Evolutionary conservation across 2,113 vertebrate genomes (phyloP), one percentile per base, ranked within the genome.

Genomic region (Merops nubicus): DNA sequence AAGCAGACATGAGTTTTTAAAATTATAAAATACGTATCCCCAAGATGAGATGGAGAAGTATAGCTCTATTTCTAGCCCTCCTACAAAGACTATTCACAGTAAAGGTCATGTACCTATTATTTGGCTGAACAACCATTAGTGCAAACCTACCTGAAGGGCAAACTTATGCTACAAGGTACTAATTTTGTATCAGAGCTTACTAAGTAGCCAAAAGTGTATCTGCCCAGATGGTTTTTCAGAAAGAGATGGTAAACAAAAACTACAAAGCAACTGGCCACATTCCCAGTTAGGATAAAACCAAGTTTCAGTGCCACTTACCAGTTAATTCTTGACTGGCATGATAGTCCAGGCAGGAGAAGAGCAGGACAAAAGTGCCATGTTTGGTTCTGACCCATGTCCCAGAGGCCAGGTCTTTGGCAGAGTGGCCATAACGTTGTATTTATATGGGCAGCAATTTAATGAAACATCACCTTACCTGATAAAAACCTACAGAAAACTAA

Each of bases 241-340:
- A 64, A 25, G 26, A 31, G 19, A 8, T 43, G 11, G 9, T 50
- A 78, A 85, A 42, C n/a, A 62, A 89, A 69, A 86, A 74, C 8
- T 31, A 28, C 12, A 76, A 59, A 54, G 38, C 62, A 83, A 57
- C 4, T 5, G 11, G 29, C 5, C 25, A 31, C 1, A 0, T 72
- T 80, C 51, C 34, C 6, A 8, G 56, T 4, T n/a, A 68, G 38
- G 31, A 34, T 7, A 74, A 63, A 80, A 53, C 23, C 21, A 25
- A 1, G 1, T 17, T 59, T 75, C 82, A 38, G 22, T 68, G 59
- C 14, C 14, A 42, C 64, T 82, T 56, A 51, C 31, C 42, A 47
- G 36, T 31, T 38, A 33, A 51, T 8, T 29, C 42, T 51, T 3
- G 0, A 15, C 12, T 0, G 0, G 36, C 38, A 50, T 0, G 0